Percentiles rank a stretch among this genome's conserved stretches.
phyloP scores from a whole-genome alignment of 37 sponge, comb jelly and placozoan genomes.

The Corticium candelabrum region DNA sequence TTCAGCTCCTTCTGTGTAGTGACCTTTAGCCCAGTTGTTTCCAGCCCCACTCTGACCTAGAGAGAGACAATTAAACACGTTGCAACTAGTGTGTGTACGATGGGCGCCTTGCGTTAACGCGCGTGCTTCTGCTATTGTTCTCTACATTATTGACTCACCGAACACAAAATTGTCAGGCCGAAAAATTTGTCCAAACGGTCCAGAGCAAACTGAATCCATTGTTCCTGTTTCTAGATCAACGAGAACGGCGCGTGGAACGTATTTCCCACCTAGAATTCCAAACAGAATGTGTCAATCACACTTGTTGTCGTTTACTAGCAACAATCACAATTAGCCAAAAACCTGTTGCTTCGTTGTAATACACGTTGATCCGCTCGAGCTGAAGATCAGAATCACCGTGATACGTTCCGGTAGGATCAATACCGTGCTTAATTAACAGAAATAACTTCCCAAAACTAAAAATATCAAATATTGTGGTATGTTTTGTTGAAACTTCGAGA shows the following conservation, averaged over 20 bases:
- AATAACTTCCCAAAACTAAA: too few species aligned
- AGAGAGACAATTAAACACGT: too few species aligned
- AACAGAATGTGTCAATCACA: too few species aligned
- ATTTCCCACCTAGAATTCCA: slow-evolving; percentile 34
- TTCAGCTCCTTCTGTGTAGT: too few species aligned
- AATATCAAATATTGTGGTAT: slow-evolving; percentile 45
- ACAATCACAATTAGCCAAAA: slow-evolving; percentile 27
- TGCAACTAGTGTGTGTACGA: too few species aligned
- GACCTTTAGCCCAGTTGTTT: too few species aligned
- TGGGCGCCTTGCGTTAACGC: too few species aligned
- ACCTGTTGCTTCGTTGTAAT: slow-evolving; percentile 71
- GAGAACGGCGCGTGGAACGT: slow-evolving; percentile 43
- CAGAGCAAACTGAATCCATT: slow-evolving; percentile 97
- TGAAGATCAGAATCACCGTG: too few species aligned
- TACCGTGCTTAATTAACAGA: slow-evolving; percentile 97
- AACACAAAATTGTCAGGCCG: slow-evolving; percentile 99
- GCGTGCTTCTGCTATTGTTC: too few species aligned
- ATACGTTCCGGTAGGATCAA: slow-evolving; percentile 99
- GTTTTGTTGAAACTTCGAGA: too few species aligned
- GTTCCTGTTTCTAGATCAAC: slow-evolving; percentile 82
- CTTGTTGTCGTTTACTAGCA: too few species aligned
- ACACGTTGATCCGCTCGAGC: slow-evolving; percentile 98
- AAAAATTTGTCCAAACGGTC: slow-evolving; percentile 98
- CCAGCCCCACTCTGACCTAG: slow-evolving; percentile 82
- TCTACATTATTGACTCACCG: too few species aligned